Base-by-base conservation (phyloP, 2,113 vertebrate genomes). In the Chloropsis cyanopogon region DNA sequence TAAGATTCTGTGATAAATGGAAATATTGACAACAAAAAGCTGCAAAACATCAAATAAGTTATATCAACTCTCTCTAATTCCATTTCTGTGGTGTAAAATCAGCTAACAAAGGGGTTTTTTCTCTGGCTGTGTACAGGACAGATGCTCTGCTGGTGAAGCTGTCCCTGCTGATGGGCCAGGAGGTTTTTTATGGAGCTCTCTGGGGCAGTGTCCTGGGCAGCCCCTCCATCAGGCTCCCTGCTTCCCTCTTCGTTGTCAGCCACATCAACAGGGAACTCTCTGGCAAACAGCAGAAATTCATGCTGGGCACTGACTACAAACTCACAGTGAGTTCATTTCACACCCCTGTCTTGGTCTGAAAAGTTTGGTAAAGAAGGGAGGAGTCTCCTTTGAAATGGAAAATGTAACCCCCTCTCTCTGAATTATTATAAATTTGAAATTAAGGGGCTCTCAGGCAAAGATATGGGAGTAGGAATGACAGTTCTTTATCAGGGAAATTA, bases 191-290 rank as follows among this genome's bases (percentile, higher is more conserved):
- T 42, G 97, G 98, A 0, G 98, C 98, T 1, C 98, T 99, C 9
- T 99, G 99, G 99, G 99, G 99, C 25, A 98, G 98, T 6, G 97
- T 98, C 71, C 96, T 99, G 93, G 97, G 98, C 79, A 99, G 98
- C 81, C 98, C 99, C 1, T 96, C 97, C 72, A 97, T 99, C 68
- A 98, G 99, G 49, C 98, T 99, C 7, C 99, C 99, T 0, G 99
- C 99, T 35, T 99, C 99, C 0, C 98, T 99, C 87, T 99, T 99
- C 35, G 96, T 99, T 10, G 98, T 99, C 94, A 97, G 96, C 72
- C 99, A 99, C 92, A 99, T 99, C 96, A 98, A 98, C 97, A 98
- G 98, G 88, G 97, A 97, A 5, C 37, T 73, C 4, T 90, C 98
- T 1, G 97, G 98, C 78, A 97, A 91, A 31, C 97, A 98, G 90